phyloP scores from a whole-genome alignment of 2,888 invertebrate species.

The Ornithoptera priamus region DNA sequence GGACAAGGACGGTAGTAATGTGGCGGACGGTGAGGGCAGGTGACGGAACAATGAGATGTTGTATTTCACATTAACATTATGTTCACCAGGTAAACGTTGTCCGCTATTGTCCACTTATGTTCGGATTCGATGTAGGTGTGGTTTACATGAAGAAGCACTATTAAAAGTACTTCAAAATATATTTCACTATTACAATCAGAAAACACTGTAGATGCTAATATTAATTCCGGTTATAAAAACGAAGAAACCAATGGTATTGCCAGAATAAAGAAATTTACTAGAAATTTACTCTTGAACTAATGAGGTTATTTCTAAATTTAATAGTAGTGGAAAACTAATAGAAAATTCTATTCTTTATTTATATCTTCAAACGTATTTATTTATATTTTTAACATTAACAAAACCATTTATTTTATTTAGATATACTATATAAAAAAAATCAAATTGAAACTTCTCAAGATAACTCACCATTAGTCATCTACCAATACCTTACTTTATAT shows the following conservation, averaged over 20 bases:
- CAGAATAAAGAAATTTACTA: no score
- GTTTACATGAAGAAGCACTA: conserved; percentile 44
- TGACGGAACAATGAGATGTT: conserved; percentile 78
- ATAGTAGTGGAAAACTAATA: no score
- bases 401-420: no score
- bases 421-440: no score
- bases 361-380: no score
- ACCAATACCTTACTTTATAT: no score
- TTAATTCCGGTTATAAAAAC: no score
- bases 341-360: no score
- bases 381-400: no score
- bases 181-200: background rate
- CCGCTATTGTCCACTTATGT: conserved; percentile 77
- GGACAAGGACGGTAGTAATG: conserved; percentile 29
- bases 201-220: background rate
- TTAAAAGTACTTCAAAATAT: background rate
- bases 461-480: no score
- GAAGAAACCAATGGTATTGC: no score
- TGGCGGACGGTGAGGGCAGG: conserved; percentile 38
- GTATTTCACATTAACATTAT: conserved; percentile 79
- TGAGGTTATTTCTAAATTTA: background rate
- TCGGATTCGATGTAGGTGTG: conserved; percentile 46
- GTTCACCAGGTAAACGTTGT: conserved; percentile 76
- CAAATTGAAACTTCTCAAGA: no score
- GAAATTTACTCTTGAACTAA: background rate